Conservation (phyloP, 53 echinoderm and acorn worm genomes). For the Paracentrotus lividus region DNA sequence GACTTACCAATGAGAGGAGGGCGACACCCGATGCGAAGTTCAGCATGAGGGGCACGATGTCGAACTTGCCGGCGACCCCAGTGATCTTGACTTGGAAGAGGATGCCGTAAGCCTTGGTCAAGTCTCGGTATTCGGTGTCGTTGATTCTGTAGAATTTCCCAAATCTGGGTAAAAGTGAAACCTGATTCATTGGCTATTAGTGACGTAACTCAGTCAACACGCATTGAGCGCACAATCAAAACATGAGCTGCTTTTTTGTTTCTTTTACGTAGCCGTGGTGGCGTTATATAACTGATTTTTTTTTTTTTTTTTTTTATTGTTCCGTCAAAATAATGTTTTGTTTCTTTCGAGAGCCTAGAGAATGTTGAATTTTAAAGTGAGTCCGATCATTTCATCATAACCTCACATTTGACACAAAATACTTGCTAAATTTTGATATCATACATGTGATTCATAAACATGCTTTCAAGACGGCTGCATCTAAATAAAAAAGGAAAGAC, state of each 20-base stretch:
- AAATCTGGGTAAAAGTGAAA: slow-evolving; percentile 80
- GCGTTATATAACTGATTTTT: not conserved
- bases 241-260: slow-evolving; percentile 14
- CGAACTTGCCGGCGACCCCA: slow-evolving; percentile 94
- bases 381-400: not conserved
- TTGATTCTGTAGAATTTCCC: slow-evolving; percentile 85
- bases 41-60: slow-evolving; percentile 93
- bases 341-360: not conserved
- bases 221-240: slow-evolving; percentile 21
- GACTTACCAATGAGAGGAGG: slow-evolving; percentile 89
- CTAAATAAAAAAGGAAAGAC: not conserved
- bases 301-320: not conserved
- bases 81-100: slow-evolving; percentile 91
- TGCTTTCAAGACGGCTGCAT: too few species aligned
- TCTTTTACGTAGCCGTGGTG: slow-evolving; percentile 55
- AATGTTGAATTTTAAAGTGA: not conserved
- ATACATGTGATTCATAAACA: slow-evolving; percentile 34
- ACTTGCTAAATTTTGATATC: not conserved
- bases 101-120: slow-evolving; percentile 97
- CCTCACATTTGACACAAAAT: slow-evolving; percentile 8
- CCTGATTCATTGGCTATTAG: slow-evolving; percentile 73
- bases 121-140: slow-evolving; percentile 80
- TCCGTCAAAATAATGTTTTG: not conserved
- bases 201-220: slow-evolving; percentile 66
- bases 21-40: slow-evolving; percentile 97